Base-by-base conservation (phyloP, 1,140 invertebrate genomes). In the Drosophila grimshawi region DNA sequence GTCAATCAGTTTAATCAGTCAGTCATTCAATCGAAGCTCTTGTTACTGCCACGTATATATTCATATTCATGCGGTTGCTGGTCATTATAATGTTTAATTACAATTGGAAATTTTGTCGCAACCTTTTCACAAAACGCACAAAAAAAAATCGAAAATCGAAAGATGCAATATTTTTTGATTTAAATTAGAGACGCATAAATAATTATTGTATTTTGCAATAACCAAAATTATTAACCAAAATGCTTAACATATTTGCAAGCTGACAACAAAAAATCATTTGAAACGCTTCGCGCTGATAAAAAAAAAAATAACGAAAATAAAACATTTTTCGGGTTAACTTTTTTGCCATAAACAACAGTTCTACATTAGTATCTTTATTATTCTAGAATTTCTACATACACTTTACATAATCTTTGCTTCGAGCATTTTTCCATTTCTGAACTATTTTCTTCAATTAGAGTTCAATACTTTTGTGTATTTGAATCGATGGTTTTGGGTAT, bases 321-420 rank as follows among this genome's bases (percentile, higher is more conserved):
- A 92, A 92, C 91, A 92, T 92, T 92, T 92, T 92, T 92, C 91
- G 91, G 88, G 91, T 85, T 90, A 81, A 89, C 81, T 75, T 88
- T 19, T 55, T 56, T 80, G 46, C 52, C 48, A 67, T 29, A 75
- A 45, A 53, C 55, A 41, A 53, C 55, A 32, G 56, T 48, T 60
- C 70, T 52, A 82, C 61, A 43, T 69, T 75, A 57, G 79, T 53
- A 56, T 62, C 62, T 80, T 39, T 57, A 37, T 64, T 46, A 30
- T 61, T 62, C 49, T 74, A 60, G 29, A 74, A 61, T 55, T 63
- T 48, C 45, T 55, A 74, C 65, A 74, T 48, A 66, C 56, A 65
- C 63, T 66, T 75, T 69, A 73, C 48, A 63, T 33, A n/a, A 57
- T 19, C 63, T 80, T 73, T 81, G 83, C 82, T 66, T 69, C 35